Percentiles rank a stretch among this genome's conserved stretches.
Evolutionary conservation across 2,797 vertebrate genomes (phyloP).

Genomic region (Pogonophryne albipinna): DNA sequence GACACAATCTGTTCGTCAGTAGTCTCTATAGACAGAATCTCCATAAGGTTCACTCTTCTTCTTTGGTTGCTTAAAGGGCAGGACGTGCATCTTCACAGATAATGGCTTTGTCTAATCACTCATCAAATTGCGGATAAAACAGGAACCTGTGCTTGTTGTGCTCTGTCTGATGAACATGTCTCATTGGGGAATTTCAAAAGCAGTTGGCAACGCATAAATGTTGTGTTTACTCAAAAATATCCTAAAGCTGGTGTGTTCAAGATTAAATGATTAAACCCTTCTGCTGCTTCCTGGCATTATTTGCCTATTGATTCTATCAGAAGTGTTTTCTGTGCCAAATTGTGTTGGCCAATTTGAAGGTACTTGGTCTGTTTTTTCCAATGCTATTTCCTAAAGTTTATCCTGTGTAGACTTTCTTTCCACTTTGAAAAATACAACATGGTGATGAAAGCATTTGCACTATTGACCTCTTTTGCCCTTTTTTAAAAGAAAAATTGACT

Average conservation of each 20-base stretch:
- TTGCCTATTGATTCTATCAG: not conserved
- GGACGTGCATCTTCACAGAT: constrained; percentile 25
- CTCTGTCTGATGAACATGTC: constrained; percentile 5
- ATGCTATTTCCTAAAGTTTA: not conserved
- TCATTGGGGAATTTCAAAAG: constrained; percentile 27
- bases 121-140: constrained; percentile 42
- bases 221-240: constrained; percentile 30
- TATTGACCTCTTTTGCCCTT: not conserved
- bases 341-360: not conserved
- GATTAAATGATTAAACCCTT: constrained; percentile 17
- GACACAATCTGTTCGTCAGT: constrained; percentile 22
- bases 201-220: constrained; percentile 3
- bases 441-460: not conserved
- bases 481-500: not conserved
- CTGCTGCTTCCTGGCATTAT: not conserved
- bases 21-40: constrained; percentile 11
- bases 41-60: not conserved
- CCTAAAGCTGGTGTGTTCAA: constrained; percentile 11
- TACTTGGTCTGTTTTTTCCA: not conserved
- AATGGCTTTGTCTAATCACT: constrained; percentile 48
- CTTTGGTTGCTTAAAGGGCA: constrained; percentile 12
- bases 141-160: constrained; percentile 11
- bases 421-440: constrained; percentile 9
- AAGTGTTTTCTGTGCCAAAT: constrained; percentile 1
- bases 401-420: not conserved